These are phyloP conservation scores for Lynx canadensis DNA, from an alignment of 2,113 vertebrate genomes.

Conservation along the genomic window DNA sequence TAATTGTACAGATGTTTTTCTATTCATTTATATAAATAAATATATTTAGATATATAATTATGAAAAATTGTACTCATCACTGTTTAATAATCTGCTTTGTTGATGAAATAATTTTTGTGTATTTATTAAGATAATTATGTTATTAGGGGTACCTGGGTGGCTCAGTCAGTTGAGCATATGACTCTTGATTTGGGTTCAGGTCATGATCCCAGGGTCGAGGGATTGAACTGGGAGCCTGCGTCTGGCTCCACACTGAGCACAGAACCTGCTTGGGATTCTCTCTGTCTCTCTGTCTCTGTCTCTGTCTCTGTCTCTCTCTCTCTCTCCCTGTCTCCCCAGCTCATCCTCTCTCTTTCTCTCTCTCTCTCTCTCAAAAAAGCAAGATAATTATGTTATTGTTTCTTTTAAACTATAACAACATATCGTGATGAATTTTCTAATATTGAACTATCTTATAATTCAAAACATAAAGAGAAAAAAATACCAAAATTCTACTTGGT, in stretches of 20 bases:
- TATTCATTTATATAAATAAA: not conserved
- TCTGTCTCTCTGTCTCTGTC: no score
- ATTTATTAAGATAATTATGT: not conserved
- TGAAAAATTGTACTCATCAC: not conserved
- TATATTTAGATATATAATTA: not conserved
- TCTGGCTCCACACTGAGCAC: no score
- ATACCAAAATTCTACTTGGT: not conserved
- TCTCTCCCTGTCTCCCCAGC: no score
- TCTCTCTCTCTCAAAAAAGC: no score
- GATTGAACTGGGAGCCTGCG: no score
- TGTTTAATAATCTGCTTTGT: not conserved
- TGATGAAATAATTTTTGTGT: not conserved
- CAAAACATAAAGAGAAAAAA: not conserved
- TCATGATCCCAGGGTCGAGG: no score
- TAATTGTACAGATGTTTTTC: not conserved
- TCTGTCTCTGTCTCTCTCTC: no score
- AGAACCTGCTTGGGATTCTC: no score
- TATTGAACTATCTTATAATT: not conserved
- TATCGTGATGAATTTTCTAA: not conserved
- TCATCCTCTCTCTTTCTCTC: no score
- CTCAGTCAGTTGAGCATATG: no score
- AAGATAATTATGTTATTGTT: not conserved
- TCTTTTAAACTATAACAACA: not conserved
- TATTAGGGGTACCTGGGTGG: not conserved
- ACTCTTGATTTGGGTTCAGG: no score